phyloP scores from a whole-genome alignment of 2,113 vertebrate species.

The Chaenocephalus aceratus region DNA sequence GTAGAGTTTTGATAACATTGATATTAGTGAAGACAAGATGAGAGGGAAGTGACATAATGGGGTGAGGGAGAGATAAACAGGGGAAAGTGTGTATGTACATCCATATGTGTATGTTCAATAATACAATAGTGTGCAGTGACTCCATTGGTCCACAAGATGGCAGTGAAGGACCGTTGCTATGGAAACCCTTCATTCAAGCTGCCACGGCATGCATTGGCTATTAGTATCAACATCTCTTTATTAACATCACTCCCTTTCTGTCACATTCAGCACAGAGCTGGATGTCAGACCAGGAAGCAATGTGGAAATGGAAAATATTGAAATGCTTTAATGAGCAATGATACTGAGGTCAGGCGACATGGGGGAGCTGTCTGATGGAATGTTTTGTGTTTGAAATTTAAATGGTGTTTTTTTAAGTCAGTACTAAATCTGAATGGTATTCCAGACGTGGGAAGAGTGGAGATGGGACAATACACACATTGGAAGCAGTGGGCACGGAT shows the following conservation, averaged over 20 bases:
- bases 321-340: constrained; percentile 25
- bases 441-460: neutral
- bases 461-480: constrained; percentile 29
- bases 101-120: neutral
- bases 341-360: constrained; percentile 33
- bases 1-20: neutral
- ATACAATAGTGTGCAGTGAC: constrained; percentile 20
- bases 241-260: constrained; percentile 35
- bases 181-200: constrained; percentile 57
- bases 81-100: neutral
- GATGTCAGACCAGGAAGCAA: constrained; percentile 25
- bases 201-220: constrained; percentile 10
- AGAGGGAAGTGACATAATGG: constrained; percentile 31
- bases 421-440: constrained; percentile 13
- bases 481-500: constrained; percentile 22
- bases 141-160: constrained; percentile 75
- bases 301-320: neutral
- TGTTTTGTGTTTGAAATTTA: constrained; percentile 51
- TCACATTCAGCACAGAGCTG: constrained; percentile 17
- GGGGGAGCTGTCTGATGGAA: constrained; percentile 2
- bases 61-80: constrained; percentile 19
- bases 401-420: constrained; percentile 5
- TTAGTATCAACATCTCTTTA: constrained; percentile 13
- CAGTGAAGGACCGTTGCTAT: constrained; percentile 68
- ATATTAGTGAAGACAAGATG: constrained; percentile 40